Base-by-base conservation (phyloP, 2,888 invertebrate species). In the Palloptera scutellata region DNA sequence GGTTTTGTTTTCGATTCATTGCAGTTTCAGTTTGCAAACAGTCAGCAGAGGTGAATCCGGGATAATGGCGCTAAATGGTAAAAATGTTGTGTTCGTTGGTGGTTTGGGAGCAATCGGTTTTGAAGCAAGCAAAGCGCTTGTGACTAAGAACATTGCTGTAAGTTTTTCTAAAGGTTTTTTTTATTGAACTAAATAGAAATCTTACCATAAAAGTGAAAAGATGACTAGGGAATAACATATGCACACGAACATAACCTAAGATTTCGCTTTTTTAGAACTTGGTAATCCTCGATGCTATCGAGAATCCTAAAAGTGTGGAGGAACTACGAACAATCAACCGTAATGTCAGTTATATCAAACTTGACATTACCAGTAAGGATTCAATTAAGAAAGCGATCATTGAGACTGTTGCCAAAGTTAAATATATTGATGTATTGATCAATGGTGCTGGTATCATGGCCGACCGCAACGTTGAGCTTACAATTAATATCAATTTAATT, bases 41-140 rank as follows among this genome's bases (percentile, higher is more conserved):
- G 30, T 30, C 6, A 30, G 30, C 3, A 30, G 30, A 30, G 30
- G 30, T 30, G 30, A 30, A 30, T 30, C 30, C 6, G 41, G 13
- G 10, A 53, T 61, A 64, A 73, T 75, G 74, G 62, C 70, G 66
- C 68, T 75, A 41, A 57, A 43, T 30, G 71, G 72, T 30, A 75
- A 74, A 52, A 74, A 72, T 66, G 68, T 74, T 1, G 70, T 74
- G 20, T 74, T 71, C 57, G 74, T 74, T 4, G 75, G 74, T 17
- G 77, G 74, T 41, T 74, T 74, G 20, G 75, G 77, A 10, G 77
- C 74, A n/a, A 77, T 77, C 15, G 76, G 75, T 1, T 72, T 70
- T 15, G 76, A 72, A 45, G 70, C 71, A 11, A 74, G 76, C 61
- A 76, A 73, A 42, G 30, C 69, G 59, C 61, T 78, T 9, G 64